phyloP scores from a whole-genome alignment of 2,888 invertebrate genomes.

The Cotesia congregata region DNA sequence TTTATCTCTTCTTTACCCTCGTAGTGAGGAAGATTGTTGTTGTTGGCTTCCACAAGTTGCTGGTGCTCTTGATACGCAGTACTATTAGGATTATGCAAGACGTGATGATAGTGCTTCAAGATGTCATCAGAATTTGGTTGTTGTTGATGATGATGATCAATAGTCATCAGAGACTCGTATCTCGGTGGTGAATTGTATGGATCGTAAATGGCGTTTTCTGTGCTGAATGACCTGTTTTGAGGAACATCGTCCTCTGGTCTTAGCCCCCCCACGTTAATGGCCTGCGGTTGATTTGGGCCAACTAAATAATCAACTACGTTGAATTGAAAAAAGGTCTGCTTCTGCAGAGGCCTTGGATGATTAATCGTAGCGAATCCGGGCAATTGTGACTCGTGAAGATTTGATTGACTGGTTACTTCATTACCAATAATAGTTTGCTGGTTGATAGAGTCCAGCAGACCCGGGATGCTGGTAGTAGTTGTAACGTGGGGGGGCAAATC shows the following conservation, averaged over 20 bases:
- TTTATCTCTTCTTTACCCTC: slow-evolving; percentile 58
- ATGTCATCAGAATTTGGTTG: slow-evolving; percentile 50
- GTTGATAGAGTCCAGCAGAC: slow-evolving; percentile 69
- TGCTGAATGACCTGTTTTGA: slow-evolving; percentile 70
- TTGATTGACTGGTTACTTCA: slow-evolving; percentile 48
- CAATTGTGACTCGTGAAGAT: slow-evolving; percentile 55
- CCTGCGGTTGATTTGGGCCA: slow-evolving; percentile 72
- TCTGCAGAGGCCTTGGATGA: slow-evolving; percentile 74
- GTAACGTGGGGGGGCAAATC: slow-evolving; percentile 89
- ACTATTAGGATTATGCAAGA: slow-evolving; percentile 24
- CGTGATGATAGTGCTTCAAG: slow-evolving; percentile 54
- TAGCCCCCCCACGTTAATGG: slow-evolving; percentile 87
- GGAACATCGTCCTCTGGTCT: slow-evolving; percentile 73
- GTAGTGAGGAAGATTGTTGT: slow-evolving; percentile 58
- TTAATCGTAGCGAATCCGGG: slow-evolving; percentile 65
- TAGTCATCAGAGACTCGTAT: slow-evolving; percentile 55
- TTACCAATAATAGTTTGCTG: slow-evolving; percentile 87
- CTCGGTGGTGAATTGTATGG: slow-evolving; percentile 55
- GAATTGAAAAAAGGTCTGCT: slow-evolving; percentile 79
- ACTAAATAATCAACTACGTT: slow-evolving; percentile 73
- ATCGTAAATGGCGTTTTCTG: slow-evolving; percentile 57
- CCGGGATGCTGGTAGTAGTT: slow-evolving; percentile 75
- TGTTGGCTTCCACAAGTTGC: slow-evolving; percentile 51
- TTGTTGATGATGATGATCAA: slow-evolving; percentile 46
- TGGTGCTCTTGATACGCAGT: slow-evolving; percentile 34